Evolutionary conservation across 2,113 vertebrate species (phyloP), one percentile per base, ranked within the genome.

Genomic region (Eudorcas thomsonii): DNA sequence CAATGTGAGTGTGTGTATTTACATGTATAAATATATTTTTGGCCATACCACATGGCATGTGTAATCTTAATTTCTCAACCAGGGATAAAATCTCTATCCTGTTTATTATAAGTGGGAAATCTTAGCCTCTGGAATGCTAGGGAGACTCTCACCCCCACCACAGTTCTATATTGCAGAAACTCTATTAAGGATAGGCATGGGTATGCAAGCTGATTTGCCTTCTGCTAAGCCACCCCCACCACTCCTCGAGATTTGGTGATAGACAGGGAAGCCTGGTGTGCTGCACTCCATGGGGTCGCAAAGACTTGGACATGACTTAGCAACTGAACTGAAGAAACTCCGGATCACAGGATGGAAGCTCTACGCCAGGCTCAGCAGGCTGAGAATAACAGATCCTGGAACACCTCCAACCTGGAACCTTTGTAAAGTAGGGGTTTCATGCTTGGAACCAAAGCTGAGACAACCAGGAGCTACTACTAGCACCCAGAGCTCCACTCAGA

Each of bases 221-320:
- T 83, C 64, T 43, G 2, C n/a, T 1, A 19, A 48, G 43, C 3
- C 23, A 52, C 2, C n/a, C 10, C 45, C n/a, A 71, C 9, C 19
- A 36, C 17, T 6, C n/a, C 67, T 21, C 5, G 2, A 39, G 30
- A 62, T 33, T 33, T 33, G 14, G 60, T 33, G 30, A 33, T 62
- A 33, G n/a, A 39, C 67, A 39, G n/a, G n/a, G 67, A 71, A 23
- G 64, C 17, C n/a, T 71, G 17, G 64, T 71, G 19, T 71, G 64
- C 8, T 36, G n/a, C n/a, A 36, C n/a, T 21, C 9, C 64, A 11
- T 36, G 64, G 64, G n/a, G 17, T 36, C 0, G 0, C n/a, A 71
- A 36, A 71, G n/a, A 71, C 17, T 36, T 71, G 64, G 64, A 23
- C 9, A 71, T 36, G 64, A 21, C 64, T 67, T 36, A 71, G 64